Conservation (phyloP, 2,113 vertebrate genomes). For the Falco punctatus region DNA sequence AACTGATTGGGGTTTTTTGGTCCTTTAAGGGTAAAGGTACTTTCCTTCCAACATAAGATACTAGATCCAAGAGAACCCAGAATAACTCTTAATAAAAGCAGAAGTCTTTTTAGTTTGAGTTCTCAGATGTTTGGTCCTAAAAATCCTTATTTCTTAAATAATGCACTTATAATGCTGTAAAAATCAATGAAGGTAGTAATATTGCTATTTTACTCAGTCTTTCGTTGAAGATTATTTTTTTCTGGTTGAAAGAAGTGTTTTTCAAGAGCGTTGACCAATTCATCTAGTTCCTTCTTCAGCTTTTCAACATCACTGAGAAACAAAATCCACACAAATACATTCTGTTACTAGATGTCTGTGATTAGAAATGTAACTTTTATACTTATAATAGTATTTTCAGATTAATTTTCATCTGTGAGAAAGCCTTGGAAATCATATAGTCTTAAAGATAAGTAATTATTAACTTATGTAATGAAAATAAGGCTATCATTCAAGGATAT, state of each 20-base stretch:
- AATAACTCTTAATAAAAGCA: background rate
- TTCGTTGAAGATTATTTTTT: conserved; percentile 88
- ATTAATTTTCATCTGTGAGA: background rate
- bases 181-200: background rate
- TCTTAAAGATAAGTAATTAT: no score
- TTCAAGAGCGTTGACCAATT: conserved; percentile 86
- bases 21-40: background rate
- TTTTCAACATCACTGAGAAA: conserved; percentile 82
- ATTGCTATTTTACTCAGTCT: conserved; percentile 77
- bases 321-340: background rate
- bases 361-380: background rate
- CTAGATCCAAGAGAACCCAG: background rate
- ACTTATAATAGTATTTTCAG: background rate
- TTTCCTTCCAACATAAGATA: background rate
- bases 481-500: background rate
- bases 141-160: conserved; percentile 35
- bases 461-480: no score
- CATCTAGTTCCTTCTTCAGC: conserved; percentile 88
- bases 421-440: background rate
- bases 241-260: conserved; percentile 93
- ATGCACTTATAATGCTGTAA: background rate
- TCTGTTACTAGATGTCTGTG: background rate
- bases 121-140: conserved; percentile 20
- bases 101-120: background rate
- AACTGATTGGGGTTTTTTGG: background rate